These are phyloP conservation scores for Gambusia affinis DNA, from an alignment of 2,113 vertebrate species.

Conservation along the genomic window DNA sequence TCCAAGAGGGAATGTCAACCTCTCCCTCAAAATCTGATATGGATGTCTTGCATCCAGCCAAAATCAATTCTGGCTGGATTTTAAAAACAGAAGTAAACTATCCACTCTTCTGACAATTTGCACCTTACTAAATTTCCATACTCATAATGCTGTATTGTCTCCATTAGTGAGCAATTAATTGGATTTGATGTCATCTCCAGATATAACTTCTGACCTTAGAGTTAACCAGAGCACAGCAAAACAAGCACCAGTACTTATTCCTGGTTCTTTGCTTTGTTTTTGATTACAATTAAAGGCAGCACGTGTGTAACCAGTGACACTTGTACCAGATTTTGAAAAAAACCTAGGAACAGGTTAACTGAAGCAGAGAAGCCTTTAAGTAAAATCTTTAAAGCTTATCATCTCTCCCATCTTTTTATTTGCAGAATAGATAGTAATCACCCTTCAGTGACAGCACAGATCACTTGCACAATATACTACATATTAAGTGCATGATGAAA, in stretches of 20 bases:
- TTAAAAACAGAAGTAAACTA: not conserved
- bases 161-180: not conserved
- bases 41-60: not conserved
- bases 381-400: not conserved
- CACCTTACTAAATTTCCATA: not conserved
- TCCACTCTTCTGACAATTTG: not conserved
- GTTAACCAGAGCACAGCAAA: not conserved
- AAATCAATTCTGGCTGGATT: not conserved
- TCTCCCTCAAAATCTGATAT: not conserved
- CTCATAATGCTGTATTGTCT: not conserved
- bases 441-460: slow-evolving; percentile 2
- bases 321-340: too few relatives aligned
- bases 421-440: not conserved
- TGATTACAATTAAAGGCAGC: too few relatives aligned
- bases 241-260: not conserved
- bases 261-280: not conserved
- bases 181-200: not conserved
- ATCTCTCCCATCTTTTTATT: not conserved
- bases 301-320: too few relatives aligned
- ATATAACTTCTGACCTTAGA: not conserved
- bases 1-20: not conserved
- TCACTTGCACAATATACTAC: not conserved
- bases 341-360: not conserved
- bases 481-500: slow-evolving; percentile 2
- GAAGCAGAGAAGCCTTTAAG: not conserved